Base-by-base conservation (phyloP, 2,888 invertebrate genomes). In the Nemurella pictetii region DNA sequence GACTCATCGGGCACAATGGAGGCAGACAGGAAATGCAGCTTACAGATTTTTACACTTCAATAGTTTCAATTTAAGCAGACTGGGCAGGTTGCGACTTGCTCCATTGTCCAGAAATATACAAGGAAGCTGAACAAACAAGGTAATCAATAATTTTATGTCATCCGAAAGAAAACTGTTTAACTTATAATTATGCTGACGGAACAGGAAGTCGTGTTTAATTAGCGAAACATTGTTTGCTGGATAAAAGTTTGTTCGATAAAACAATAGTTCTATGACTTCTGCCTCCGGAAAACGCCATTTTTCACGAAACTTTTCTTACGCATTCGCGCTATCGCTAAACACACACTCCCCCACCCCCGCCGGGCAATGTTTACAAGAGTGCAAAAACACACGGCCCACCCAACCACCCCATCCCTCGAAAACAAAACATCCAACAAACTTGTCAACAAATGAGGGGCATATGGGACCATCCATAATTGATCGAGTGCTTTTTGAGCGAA, bases 401-500 rank as follows among this genome's bases (percentile, higher is more conserved):
- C 32, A 3, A 32, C 32, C 9, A 32, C 32, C 32, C 32, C 32
- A 32, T 9, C 32, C 32, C 32, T 12, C 75, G 27, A 75, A 28
- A 75, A 75, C 75, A 28, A 75, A 75, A 75, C 75, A 75, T 27
- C 75, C 27, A n/a, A 2, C 78, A 78, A 78, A 78, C n/a, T 30
- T 78, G 78, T 78, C 78, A 30, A 28, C 30, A 30, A 78, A 78
- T 30, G 78, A 30, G 78, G 30, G n/a, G 15, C 78, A 78, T 78
- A n/a, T 78, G 78, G 78, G 78, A 78, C 78, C 78, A 30, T 30
- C 78, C 78, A 78, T 78, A 78, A 78, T 78, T 78, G 78, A 78
- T 78, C 78, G 78, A 78, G 30, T 30, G 30, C 28, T 78, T 75
- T 75, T 75, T 75, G 75, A 75, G 28, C 28, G 75, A 28, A 30